Conservation (phyloP, 35 echinoderm and acorn worm species). For the Acanthaster planci region DNA sequence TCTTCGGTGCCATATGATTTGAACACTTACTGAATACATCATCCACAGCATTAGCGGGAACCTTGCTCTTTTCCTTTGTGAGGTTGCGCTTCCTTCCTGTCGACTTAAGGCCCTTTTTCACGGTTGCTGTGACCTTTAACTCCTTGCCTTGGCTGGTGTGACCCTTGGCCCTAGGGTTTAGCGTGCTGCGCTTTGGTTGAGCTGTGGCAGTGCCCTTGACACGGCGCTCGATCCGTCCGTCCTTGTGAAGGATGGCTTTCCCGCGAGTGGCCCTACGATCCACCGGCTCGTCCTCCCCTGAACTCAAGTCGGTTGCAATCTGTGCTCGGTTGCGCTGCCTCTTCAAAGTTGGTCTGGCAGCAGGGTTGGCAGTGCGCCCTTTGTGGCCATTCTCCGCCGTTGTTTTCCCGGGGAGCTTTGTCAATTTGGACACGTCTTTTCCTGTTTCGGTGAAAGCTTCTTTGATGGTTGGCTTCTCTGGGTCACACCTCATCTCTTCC, state of each 20-base stretch:
- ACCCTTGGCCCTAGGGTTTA: neutral
- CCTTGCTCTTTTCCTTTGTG: neutral
- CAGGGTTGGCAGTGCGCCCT: neutral
- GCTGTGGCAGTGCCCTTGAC: neutral
- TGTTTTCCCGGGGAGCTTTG: neutral
- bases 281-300: neutral
- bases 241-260: conserved; percentile 44
- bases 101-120: neutral
- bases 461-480: neutral
- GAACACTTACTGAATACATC: conserved; percentile 75
- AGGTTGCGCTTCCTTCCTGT: neutral
- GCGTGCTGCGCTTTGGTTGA: neutral
- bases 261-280: conserved; percentile 25
- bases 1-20: neutral
- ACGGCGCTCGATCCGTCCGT: conserved; percentile 26
- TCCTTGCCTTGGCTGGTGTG: neutral
- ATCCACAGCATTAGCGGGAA: conserved; percentile 36
- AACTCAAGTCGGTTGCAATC: neutral
- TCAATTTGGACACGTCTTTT: neutral
- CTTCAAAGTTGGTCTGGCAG: neutral
- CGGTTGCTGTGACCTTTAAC: neutral
- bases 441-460: neutral
- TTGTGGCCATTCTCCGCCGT: neutral
- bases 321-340: neutral
- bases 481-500: neutral